A percentile compares a stretch with the other conserved stretches of the same genome.
Evolutionary conservation across 2,888 invertebrate genomes (phyloP).

Genomic region (Limnephilus lunatus): DNA sequence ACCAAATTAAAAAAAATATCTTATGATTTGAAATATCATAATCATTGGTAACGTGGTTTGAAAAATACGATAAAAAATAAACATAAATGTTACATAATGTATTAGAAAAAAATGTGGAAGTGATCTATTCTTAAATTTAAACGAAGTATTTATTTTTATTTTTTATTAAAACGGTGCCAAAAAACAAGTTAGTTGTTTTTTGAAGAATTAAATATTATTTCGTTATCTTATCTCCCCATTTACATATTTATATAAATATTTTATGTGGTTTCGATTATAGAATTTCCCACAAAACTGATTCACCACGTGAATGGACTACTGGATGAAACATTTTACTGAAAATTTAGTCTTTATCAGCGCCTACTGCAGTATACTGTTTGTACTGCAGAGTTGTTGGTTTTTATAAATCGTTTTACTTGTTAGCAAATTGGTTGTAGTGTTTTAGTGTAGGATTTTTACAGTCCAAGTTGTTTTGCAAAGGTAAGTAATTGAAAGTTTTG

Average conservation of each 20-base stretch:
- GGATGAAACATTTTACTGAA: neutral
- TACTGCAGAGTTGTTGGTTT: neutral
- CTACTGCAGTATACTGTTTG: neutral
- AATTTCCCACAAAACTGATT: neutral
- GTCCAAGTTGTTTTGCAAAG: neutral
- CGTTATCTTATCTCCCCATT: neutral
- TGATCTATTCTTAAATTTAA: too few species aligned
- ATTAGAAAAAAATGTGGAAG: too few species aligned
- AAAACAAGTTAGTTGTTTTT: too few species aligned
- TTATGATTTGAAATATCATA: too few species aligned
- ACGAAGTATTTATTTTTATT: too few species aligned
- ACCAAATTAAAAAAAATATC: too few species aligned
- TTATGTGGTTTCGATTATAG: neutral
- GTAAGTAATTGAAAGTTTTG: neutral
- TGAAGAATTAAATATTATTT: neutral
- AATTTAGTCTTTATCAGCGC: neutral
- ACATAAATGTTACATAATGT: too few species aligned
- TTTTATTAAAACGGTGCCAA: too few species aligned
- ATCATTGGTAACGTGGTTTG: too few species aligned
- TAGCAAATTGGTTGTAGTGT: neutral
- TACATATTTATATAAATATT: neutral
- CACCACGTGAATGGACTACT: neutral
- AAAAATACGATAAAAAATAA: too few species aligned
- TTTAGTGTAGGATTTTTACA: neutral
- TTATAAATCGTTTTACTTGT: neutral